These are phyloP conservation scores for Lepidiolamprologus cunningtoni DNA, from an alignment of 2,113 vertebrate genomes.

Conservation along the genomic window DNA sequence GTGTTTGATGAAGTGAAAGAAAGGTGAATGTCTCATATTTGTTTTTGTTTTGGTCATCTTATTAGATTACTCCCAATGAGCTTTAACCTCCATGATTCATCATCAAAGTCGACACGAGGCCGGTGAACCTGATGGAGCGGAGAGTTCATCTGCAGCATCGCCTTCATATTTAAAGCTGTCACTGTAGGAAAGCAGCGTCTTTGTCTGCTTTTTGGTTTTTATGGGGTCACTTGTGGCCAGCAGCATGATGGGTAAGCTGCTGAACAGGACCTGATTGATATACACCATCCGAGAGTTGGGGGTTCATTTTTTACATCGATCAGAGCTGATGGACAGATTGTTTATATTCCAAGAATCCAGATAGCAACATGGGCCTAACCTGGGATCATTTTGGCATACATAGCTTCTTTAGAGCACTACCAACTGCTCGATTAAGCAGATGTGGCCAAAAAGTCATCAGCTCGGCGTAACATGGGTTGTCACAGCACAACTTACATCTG, in stretches of 20 bases:
- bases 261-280: neutral
- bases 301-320: neutral
- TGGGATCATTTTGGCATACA: neutral
- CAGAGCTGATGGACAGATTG: neutral
- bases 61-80: constrained; percentile 12
- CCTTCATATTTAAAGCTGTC: neutral
- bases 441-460: neutral
- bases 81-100: constrained; percentile 10
- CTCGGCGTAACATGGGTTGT: neutral
- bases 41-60: neutral
- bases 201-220: neutral
- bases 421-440: neutral
- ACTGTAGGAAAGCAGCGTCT: neutral
- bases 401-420: neutral
- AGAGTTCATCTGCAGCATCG: neutral
- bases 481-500: neutral
- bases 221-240: neutral
- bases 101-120: neutral
- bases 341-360: neutral
- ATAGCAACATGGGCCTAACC: neutral
- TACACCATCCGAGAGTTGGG: neutral
- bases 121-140: neutral
- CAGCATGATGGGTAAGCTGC: neutral
- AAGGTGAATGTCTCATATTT: neutral
- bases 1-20: neutral